Evolutionary conservation across 2,113 vertebrate species (phyloP).

Genomic region (Lagopus leucura): DNA sequence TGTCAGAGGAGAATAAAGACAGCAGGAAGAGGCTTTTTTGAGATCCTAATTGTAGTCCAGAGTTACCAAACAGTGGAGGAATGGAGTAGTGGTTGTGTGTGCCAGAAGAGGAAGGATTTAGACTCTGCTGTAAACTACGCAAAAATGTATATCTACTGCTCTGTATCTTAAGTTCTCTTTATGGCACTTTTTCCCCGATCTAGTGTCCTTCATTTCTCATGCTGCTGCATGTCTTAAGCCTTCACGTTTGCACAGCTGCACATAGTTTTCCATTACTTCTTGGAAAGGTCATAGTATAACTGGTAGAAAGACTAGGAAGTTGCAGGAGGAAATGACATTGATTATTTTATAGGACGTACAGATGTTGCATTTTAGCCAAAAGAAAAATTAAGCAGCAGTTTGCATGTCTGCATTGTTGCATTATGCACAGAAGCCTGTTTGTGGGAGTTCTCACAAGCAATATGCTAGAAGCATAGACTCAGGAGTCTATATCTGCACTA

Average conservation of each 20-base stretch:
- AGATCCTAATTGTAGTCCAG: not conserved
- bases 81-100: not conserved
- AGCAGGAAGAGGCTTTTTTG: not conserved
- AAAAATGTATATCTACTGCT: not conserved
- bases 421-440: slow-evolving; percentile 53
- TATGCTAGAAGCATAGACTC: slow-evolving; percentile 46
- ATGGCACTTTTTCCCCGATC: not conserved
- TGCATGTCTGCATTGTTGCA: slow-evolving; percentile 61
- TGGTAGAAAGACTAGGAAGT: not conserved
- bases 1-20: not conserved
- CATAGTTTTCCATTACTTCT: not conserved
- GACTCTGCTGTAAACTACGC: not conserved
- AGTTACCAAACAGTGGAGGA: not conserved
- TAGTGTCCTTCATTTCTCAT: not conserved
- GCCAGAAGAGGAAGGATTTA: not conserved
- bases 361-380: slow-evolving; percentile 35
- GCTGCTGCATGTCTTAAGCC: not conserved
- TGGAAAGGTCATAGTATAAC: not conserved
- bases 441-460: slow-evolving; percentile 43
- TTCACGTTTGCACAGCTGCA: not conserved
- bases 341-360: not conserved
- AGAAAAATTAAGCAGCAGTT: slow-evolving; percentile 31
- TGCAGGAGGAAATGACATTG: not conserved
- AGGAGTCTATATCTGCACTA: slow-evolving; percentile 40
- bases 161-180: not conserved